Evolutionary conservation across 2,797 vertebrate species (phyloP).

Genomic region (Xiphorhynchus erythropygius): DNA sequence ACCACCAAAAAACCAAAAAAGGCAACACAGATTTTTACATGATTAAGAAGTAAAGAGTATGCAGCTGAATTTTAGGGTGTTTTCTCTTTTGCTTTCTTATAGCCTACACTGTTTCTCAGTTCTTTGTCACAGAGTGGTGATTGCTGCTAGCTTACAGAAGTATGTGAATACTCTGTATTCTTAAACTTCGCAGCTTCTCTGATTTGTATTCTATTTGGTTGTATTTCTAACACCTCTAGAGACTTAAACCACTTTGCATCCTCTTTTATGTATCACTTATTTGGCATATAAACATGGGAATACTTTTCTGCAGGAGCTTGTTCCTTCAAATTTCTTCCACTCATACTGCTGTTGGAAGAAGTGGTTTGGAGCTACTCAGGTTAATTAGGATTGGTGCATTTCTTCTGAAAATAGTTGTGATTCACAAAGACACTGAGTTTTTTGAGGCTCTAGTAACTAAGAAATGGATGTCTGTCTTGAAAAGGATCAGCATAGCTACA

Average conservation of each 20-base stretch:
- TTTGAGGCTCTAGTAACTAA: neutral
- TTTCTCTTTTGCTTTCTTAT: neutral
- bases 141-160: neutral
- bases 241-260: neutral
- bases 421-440: neutral
- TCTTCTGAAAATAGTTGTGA: neutral
- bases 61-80: neutral
- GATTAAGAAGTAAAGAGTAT: neutral
- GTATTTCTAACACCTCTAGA: neutral
- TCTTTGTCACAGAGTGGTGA: neutral
- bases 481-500: neutral
- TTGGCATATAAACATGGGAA: neutral
- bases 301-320: neutral
- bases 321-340: neutral
- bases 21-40: neutral
- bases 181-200: neutral
- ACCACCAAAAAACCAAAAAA: neutral
- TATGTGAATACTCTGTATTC: neutral
- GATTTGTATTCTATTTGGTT: neutral
- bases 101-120: neutral
- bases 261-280: neutral
- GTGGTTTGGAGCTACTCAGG: neutral
- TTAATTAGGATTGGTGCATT: neutral
- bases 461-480: neutral
- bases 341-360: neutral